These are phyloP conservation scores for Holacanthus passer DNA, from an alignment of 2,113 vertebrate species.

Conservation along the genomic window DNA sequence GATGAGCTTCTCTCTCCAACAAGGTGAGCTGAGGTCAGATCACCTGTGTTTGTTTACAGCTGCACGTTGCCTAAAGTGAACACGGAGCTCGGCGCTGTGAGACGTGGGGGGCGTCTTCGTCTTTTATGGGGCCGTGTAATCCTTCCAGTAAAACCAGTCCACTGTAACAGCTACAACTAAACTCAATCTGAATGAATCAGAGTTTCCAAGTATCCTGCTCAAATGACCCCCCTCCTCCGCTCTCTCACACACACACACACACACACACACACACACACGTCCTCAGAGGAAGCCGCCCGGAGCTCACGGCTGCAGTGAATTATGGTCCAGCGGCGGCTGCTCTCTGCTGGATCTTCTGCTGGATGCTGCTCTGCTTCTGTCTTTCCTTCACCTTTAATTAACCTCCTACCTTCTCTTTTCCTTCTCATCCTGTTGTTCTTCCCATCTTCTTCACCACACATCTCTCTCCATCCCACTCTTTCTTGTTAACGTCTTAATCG, in stretches of 20 bases:
- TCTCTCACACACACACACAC: constrained; percentile 1
- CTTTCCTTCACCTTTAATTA: constrained; percentile 19
- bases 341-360: constrained; percentile 27
- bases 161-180: constrained; percentile 42
- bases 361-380: constrained; percentile 15
- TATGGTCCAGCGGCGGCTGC: constrained; percentile 31
- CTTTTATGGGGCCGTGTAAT: constrained; percentile 54
- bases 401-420: neutral
- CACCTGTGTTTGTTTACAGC: constrained; percentile 35
- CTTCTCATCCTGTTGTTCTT: neutral
- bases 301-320: constrained; percentile 47
- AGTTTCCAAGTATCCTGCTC: constrained; percentile 66
- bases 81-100: constrained; percentile 1
- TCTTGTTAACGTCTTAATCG: neutral
- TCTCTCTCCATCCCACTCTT: neutral
- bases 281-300: constrained; percentile 38
- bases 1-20: neutral
- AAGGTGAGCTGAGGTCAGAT: constrained; percentile 21
- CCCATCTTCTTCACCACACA: neutral
- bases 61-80: constrained; percentile 2
- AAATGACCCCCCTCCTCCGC: constrained; percentile 21
- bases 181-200: constrained; percentile 65
- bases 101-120: constrained; percentile 12
- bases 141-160: constrained; percentile 71
- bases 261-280: constrained; percentile 41